phyloP scores from a whole-genome alignment of 2,797 vertebrate genomes.

The Lutjanus campechanus region DNA sequence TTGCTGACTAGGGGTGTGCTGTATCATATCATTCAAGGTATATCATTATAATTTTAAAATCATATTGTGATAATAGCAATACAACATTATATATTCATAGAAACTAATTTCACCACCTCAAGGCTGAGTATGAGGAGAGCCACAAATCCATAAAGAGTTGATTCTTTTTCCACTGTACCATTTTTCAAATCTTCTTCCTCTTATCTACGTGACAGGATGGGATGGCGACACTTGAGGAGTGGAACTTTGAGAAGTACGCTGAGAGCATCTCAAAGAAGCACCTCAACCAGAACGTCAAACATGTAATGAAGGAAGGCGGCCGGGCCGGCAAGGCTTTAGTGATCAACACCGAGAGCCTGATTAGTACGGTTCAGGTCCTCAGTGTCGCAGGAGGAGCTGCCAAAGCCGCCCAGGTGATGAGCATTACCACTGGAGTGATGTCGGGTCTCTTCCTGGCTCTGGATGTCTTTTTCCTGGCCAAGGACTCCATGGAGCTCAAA shows the following conservation, averaged over 20 bases:
- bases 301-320: conserved; percentile 86
- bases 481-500: conserved; percentile 85
- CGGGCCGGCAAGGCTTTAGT: conserved; percentile 83
- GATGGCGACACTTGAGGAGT: conserved; percentile 82
- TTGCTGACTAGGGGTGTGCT: no score
- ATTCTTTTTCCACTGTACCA: no score
- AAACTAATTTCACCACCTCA: no score
- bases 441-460: conserved; percentile 86
- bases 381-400: conserved; percentile 81
- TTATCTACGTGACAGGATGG: conserved; percentile 72
- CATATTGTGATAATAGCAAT: no score
- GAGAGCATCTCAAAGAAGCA: conserved; percentile 83
- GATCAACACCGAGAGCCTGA: conserved; percentile 83
- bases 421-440: conserved; percentile 84
- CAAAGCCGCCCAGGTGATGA: conserved; percentile 84
- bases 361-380: conserved; percentile 84
- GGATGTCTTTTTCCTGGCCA: conserved; percentile 87
- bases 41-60: no score
- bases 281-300: conserved; percentile 84
- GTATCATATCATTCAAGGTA: no score
- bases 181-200: neutral
- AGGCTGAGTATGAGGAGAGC: no score
- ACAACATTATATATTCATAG: no score
- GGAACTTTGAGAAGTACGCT: conserved; percentile 83
- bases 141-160: no score